Conservation (phyloP, 2,797 vertebrate genomes). For the Acipenser transmontanus region DNA sequence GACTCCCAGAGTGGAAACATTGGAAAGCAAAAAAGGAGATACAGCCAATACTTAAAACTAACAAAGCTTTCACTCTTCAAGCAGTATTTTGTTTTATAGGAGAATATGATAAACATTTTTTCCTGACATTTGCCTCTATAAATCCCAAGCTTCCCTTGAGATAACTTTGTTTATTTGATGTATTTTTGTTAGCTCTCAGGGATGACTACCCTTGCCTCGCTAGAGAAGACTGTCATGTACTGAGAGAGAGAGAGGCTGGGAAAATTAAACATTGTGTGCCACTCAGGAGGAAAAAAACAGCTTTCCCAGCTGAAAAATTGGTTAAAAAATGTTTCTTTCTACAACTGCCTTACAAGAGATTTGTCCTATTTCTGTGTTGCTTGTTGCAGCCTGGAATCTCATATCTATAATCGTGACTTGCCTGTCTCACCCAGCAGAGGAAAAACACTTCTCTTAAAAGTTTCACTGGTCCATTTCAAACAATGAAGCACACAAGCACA, state of each 20-base stretch:
- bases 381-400: neutral
- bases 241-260: neutral
- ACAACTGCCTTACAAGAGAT: neutral
- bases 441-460: constrained; percentile 35
- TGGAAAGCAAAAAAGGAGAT: too few relatives aligned
- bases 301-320: neutral
- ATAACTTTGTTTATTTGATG: too few relatives aligned
- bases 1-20: too few relatives aligned
- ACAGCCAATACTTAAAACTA: too few relatives aligned
- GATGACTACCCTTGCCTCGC: too few relatives aligned
- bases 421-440: constrained; percentile 7
- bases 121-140: neutral
- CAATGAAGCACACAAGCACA: constrained; percentile 44
- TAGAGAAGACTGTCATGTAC: too few relatives aligned
- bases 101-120: constrained; percentile 1
- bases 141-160: neutral
- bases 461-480: constrained; percentile 49
- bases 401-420: neutral
- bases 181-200: too few relatives aligned
- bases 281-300: neutral
- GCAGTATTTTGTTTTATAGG: neutral
- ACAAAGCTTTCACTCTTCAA: too few relatives aligned
- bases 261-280: neutral
- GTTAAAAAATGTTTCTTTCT: neutral
- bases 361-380: neutral